Evolutionary conservation across 2,797 vertebrate genomes (phyloP).

Genomic region (Sphenopsis melanotis): DNA sequence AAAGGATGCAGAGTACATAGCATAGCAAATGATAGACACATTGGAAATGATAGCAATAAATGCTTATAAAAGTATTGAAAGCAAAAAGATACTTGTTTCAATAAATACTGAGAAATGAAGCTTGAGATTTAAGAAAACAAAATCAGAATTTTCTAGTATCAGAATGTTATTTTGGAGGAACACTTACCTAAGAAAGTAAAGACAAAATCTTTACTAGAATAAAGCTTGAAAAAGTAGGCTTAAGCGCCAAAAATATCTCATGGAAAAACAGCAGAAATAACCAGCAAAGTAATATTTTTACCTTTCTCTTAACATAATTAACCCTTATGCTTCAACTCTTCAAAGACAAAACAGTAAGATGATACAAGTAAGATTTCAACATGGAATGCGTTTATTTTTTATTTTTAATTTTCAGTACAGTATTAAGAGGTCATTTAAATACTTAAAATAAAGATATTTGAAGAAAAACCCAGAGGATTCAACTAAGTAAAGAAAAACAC

Average conservation of each 20-base stretch:
- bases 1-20: background rate
- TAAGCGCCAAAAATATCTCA: background rate
- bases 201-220: background rate
- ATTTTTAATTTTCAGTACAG: constrained; percentile 69
- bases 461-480: constrained; percentile 54
- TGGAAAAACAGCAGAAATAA: background rate
- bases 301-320: background rate
- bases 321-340: background rate
- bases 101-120: background rate
- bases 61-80: background rate
- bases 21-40: rapidly evolving
- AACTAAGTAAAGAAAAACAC: constrained; percentile 51
- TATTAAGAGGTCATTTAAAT: constrained; percentile 73
- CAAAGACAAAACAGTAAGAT: background rate
- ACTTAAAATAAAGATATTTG: constrained; percentile 40
- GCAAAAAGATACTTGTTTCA: background rate
- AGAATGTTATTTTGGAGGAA: background rate
- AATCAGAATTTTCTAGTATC: background rate
- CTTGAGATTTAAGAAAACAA: background rate
- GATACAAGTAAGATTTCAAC: constrained; percentile 36
- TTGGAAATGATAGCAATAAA: background rate
- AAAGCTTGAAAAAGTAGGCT: background rate
- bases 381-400: constrained; percentile 80
- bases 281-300: background rate
- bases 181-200: background rate